phyloP scores from a whole-genome alignment of 2,797 vertebrate genomes.

The Emys orbicularis region DNA sequence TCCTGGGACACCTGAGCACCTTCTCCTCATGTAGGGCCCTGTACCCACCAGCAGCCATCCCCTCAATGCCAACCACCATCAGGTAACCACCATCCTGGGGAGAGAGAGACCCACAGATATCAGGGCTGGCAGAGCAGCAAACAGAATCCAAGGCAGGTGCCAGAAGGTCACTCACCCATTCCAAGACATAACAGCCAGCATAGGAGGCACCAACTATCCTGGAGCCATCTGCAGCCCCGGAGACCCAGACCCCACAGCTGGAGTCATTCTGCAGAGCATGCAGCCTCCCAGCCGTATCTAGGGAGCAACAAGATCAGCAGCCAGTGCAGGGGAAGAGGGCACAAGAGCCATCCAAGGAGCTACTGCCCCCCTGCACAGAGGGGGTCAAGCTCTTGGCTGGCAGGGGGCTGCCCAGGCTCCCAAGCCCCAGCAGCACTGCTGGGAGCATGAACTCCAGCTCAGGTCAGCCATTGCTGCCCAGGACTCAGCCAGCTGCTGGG shows the following conservation, averaged over 20 bases:
- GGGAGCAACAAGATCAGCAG: not conserved
- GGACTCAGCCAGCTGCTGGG: too few relatives aligned
- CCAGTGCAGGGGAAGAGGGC: rapidly evolving
- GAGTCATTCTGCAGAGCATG: constrained; percentile 67
- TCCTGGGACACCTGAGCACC: constrained; percentile 59
- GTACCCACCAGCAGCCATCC: not conserved
- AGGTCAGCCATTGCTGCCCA: too few relatives aligned
- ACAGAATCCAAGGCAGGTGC: not conserved
- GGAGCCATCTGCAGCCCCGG: not conserved
- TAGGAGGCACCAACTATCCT: constrained; percentile 45
- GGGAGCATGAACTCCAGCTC: too few relatives aligned
- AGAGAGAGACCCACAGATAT: not conserved
- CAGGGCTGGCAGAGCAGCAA: not conserved
- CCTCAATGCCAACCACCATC: constrained; percentile 51
- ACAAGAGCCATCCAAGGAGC: not conserved
- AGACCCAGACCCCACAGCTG: constrained; percentile 50
- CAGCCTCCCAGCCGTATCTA: constrained; percentile 50
- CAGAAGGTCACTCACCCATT: constrained; percentile 54
- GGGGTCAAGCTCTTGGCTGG: not conserved
- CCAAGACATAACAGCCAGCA: constrained; percentile 63
- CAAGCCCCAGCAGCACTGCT: too few relatives aligned
- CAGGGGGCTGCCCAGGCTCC: not conserved
- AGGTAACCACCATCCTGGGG: constrained; percentile 47
- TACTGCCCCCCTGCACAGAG: not conserved
- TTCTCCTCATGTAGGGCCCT: not conserved